A percentile compares a stretch with the other conserved stretches of the same genome.
Conservation (phyloP, 2,113 vertebrate species). For the Chaenogobius annularis region DNA sequence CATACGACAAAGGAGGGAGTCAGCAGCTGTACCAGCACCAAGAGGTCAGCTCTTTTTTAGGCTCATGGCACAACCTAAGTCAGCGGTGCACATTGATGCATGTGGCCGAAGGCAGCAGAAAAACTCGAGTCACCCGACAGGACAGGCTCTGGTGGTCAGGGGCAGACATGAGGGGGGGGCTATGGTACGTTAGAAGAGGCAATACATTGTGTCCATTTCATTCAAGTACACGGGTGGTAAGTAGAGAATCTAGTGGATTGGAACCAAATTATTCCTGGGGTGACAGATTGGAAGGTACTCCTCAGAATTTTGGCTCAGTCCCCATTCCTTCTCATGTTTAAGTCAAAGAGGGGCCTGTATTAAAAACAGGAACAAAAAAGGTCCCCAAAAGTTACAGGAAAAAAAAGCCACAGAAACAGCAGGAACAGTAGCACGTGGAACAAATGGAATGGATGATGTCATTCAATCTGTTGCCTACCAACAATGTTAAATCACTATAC, state of each 20-base stretch:
- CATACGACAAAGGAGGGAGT: constrained; percentile 32
- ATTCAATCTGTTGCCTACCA: constrained; percentile 15
- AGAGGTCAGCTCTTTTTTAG: constrained; percentile 68
- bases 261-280: too few species aligned
- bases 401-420: neutral
- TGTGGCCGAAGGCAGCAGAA: constrained; percentile 60
- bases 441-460: neutral
- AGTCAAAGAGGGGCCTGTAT: too few species aligned
- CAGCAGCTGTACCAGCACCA: constrained; percentile 42
- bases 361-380: neutral
- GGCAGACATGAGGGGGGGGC: constrained; percentile 69
- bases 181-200: constrained; percentile 55
- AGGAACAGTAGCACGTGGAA: constrained; percentile 23
- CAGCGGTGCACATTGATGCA: constrained; percentile 60
- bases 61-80: constrained; percentile 52
- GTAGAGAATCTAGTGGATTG: too few species aligned
- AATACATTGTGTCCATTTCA: constrained; percentile 71
- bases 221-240: too few species aligned
- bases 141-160: constrained; percentile 65
- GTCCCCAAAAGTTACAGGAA: too few species aligned
- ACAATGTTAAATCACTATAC: constrained; percentile 21
- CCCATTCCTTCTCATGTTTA: too few species aligned
- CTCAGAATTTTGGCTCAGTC: too few species aligned
- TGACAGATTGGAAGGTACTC: too few species aligned
- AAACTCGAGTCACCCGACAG: constrained; percentile 61